Evolutionary conservation across 2,797 vertebrate species (phyloP), one percentile per base, ranked within the genome.

Genomic region (Scolopax rusticola): DNA sequence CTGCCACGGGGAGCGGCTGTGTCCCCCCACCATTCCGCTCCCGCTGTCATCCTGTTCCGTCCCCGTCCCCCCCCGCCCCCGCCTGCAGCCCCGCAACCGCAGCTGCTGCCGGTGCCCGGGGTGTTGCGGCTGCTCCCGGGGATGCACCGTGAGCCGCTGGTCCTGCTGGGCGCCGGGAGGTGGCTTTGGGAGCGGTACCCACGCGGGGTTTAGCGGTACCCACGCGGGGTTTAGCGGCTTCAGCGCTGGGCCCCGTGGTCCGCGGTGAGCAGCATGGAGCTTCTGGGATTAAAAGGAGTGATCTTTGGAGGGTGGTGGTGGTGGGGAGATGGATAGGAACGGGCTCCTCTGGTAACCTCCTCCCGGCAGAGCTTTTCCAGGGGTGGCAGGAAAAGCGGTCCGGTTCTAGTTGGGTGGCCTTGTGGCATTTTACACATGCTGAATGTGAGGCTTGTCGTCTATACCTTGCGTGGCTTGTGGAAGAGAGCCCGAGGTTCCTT

Each of bases 261-360:
- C 24, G 32, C 23, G 20, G 65, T 6, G 61, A 47, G 57, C 56
- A 8, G 36, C 12, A 32, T 4, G 57, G 4, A 41, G 12, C 38
- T 57, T 6, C 47, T 24, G 74, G 6, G 65, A 4, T 6, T 6
- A 8, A 67, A 54, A 21, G 6, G 38, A 5, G 68, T 1, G 47
- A 86, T 60, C 7, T 6, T 47, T 47, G 16, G 43, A 17, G 43
- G 43, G 16, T 17, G 16, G 36, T 36, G 36, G 36, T 36, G 36
- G 7, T 16, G 41, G 41, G 41, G 41, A 15, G 2, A 4, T 3
- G 59, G 23, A 32, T 15, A 60, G 76, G 36, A 48, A 15, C 3
- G 8, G 6, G 2, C 43, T 27, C 43, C 43, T 0, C 28, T 2
- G 30, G n/a, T 17, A 8, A 19, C 45, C n/a, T 7, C 18, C 18